phyloP scores from a whole-genome alignment of 53 echinoderm and acorn worm species.

The Luidia sarsii region DNA sequence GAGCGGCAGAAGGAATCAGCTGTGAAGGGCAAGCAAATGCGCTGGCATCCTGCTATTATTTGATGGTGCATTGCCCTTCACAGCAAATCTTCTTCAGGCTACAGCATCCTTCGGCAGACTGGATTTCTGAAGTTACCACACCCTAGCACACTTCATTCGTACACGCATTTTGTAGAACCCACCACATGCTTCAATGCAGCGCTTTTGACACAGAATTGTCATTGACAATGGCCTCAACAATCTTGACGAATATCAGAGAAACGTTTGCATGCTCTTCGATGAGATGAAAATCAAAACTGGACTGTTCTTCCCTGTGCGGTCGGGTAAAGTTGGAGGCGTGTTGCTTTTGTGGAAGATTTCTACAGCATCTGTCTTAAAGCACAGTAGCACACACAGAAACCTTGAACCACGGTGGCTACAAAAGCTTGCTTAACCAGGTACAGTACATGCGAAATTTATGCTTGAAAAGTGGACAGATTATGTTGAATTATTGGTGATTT shows the following conservation, averaged over 20 bases:
- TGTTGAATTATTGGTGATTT: too few species aligned
- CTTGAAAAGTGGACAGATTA: too few species aligned
- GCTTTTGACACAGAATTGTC: too few species aligned
- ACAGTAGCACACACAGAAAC: too few species aligned
- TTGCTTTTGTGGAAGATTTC: too few species aligned
- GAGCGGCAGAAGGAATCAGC: constrained; percentile 28
- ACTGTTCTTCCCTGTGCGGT: background rate
- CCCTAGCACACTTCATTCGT: constrained; percentile 39
- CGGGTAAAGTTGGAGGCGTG: background rate
- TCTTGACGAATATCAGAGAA: too few species aligned
- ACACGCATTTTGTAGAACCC: constrained; percentile 32
- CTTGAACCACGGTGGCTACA: too few species aligned
- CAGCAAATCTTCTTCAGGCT: constrained; percentile 23
- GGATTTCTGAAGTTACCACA: constrained; percentile 48
- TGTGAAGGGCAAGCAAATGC: constrained; percentile 19
- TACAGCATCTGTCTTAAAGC: too few species aligned
- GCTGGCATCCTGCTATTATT: constrained; percentile 59
- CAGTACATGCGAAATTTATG: too few species aligned
- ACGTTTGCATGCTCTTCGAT: background rate
- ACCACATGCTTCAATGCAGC: constrained; percentile 25
- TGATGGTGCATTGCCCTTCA: constrained; percentile 51
- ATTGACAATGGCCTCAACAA: too few species aligned
- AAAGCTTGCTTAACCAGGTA: too few species aligned
- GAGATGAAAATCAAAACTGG: background rate
- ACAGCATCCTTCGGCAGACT: too few species aligned